Percentiles rank a stretch among this genome's conserved stretches.
phyloP scores from a whole-genome alignment of 2,888 invertebrate species.

The Anoncus sp. region DNA sequence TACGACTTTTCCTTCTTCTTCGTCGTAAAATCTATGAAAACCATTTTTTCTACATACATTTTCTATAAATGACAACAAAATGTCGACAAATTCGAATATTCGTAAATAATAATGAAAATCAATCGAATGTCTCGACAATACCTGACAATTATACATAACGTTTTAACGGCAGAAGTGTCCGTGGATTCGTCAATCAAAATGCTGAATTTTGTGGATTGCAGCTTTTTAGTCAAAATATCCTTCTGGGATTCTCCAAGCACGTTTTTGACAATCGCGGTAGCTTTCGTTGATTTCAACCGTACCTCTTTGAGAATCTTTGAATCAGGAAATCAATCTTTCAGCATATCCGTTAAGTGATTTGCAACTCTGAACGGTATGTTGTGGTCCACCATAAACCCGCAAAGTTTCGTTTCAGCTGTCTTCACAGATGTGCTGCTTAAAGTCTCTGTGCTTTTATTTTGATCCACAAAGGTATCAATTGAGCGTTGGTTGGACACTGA shows the following conservation, averaged over 20 bases:
- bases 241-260: slow-evolving; percentile 70
- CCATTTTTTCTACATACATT: background rate
- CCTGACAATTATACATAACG: slow-evolving; percentile 66
- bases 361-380: slow-evolving; percentile 51
- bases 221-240: slow-evolving; percentile 64
- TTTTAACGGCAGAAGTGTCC: slow-evolving; percentile 65
- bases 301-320: slow-evolving; percentile 69
- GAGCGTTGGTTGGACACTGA: slow-evolving; percentile 18
- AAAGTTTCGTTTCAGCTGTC: slow-evolving; percentile 59
- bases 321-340: slow-evolving; percentile 72
- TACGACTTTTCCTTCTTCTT: slow-evolving; percentile 49
- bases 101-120: slow-evolving; percentile 1
- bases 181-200: slow-evolving; percentile 72
- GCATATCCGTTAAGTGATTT: slow-evolving; percentile 56
- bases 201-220: slow-evolving; percentile 68
- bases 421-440: slow-evolving; percentile 8
- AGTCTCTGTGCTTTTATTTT: slow-evolving; percentile 7
- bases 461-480: slow-evolving; percentile 16
- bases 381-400: slow-evolving; percentile 51
- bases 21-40: slow-evolving; percentile 65
- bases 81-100: background rate
- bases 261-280: slow-evolving; percentile 68
- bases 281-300: slow-evolving; percentile 68
- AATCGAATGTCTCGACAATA: slow-evolving; percentile 29
- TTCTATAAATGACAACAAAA: background rate